These are phyloP conservation scores for Hippocampus mohnikei DNA, from an alignment of 2,113 vertebrate genomes.

Conservation along the genomic window DNA sequence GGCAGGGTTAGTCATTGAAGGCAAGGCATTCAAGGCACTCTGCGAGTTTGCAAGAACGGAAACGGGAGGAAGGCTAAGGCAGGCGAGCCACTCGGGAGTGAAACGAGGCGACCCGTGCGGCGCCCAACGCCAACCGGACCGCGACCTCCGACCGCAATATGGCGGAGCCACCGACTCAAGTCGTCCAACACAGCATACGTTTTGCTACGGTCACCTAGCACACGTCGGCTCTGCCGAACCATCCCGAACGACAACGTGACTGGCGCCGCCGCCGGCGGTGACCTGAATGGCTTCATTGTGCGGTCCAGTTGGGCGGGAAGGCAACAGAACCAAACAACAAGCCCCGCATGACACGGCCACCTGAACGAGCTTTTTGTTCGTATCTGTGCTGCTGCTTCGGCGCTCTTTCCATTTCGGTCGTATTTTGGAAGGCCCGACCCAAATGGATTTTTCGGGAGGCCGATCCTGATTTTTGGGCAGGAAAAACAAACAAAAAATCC, in stretches of 20 bases:
- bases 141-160: too few relatives aligned
- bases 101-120: neutral
- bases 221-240: neutral
- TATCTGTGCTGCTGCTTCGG: too few relatives aligned
- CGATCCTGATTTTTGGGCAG: too few relatives aligned
- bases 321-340: neutral
- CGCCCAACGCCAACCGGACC: too few relatives aligned
- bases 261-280: constrained; percentile 24
- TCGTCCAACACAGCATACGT: too few relatives aligned
- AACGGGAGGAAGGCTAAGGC: neutral
- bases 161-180: too few relatives aligned
- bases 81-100: neutral
- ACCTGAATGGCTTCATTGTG: constrained; percentile 55
- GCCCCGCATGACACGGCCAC: neutral
- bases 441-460: too few relatives aligned
- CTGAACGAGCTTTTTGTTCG: neutral
- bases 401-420: too few relatives aligned
- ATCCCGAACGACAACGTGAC: constrained; percentile 24
- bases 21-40: constrained; percentile 1
- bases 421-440: too few relatives aligned
- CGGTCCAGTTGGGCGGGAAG: constrained; percentile 14
- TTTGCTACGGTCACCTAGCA: neutral
- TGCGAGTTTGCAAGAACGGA: neutral
- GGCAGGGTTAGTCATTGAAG: constrained; percentile 52
- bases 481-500: too few relatives aligned